Conservation (phyloP, 2,888 invertebrate genomes). For the Nudaria mundana region DNA sequence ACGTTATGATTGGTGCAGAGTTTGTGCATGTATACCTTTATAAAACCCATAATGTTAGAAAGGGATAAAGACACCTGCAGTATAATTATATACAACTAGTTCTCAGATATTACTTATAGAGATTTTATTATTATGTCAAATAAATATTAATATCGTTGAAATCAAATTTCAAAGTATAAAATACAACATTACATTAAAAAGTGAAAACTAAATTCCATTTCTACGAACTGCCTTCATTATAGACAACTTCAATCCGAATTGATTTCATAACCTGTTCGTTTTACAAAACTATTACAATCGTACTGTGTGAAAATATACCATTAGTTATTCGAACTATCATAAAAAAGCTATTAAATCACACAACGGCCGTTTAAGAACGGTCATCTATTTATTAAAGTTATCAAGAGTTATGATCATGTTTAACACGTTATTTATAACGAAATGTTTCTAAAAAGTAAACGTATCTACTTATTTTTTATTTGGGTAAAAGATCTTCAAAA, state of each 20-base stretch:
- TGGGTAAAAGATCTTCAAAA: too few species aligned
- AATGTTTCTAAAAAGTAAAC: too few species aligned
- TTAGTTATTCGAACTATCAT: slow-evolving; percentile 5
- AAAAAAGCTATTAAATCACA: slow-evolving; percentile 11
- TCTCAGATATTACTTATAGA: too few species aligned
- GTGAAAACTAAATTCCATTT: slow-evolving; percentile 14
- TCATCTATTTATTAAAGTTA: slow-evolving; percentile 2
- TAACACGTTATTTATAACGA: too few species aligned
- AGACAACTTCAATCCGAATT: slow-evolving; percentile 11
- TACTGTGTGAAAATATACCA: not conserved
- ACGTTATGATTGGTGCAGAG: too few species aligned
- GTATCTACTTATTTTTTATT: too few species aligned
- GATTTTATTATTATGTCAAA: not conserved
- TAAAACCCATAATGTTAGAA: not conserved
- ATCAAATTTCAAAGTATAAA: not conserved
- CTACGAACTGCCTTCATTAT: slow-evolving; percentile 2
- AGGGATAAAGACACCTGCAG: not conserved
- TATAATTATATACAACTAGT: too few species aligned
- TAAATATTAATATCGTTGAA: not conserved
- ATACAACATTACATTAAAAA: slow-evolving; percentile 4
- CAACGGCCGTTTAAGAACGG: not conserved
- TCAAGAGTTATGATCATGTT: too few species aligned
- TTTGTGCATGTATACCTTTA: too few species aligned
- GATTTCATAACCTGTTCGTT: slow-evolving; percentile 13
- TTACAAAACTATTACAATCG: slow-evolving; percentile 12